phyloP scores from a whole-genome alignment of 2,113 vertebrate genomes.

The Genyomyrus donnyi region DNA sequence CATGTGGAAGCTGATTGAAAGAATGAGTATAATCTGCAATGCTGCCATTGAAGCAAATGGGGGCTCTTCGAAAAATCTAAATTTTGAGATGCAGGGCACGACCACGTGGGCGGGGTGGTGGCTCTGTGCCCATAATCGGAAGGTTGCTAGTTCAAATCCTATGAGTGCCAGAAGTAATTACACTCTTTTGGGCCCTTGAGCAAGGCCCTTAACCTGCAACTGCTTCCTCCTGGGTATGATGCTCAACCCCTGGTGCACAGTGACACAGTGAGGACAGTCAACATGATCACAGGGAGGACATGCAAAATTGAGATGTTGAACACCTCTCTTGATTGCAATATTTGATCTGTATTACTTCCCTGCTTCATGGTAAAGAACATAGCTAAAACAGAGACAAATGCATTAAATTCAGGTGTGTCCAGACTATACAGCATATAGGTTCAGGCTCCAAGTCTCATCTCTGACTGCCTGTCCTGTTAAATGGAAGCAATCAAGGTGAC shows the following conservation, averaged over 20 bases:
- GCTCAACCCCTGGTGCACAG: too few species aligned
- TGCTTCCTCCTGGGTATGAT: too few species aligned
- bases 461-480: not conserved
- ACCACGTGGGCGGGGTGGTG: too few species aligned
- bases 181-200: too few species aligned
- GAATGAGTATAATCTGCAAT: not conserved
- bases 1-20: not conserved
- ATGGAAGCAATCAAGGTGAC: conserved; percentile 45
- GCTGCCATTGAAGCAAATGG: not conserved
- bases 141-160: too few species aligned
- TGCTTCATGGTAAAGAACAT: not conserved
- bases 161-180: too few species aligned
- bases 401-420: not conserved
- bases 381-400: not conserved
- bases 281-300: too few species aligned
- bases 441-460: not conserved
- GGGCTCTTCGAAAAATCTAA: not conserved
- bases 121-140: too few species aligned
- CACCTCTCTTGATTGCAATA: not conserved
- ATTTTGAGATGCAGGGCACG: not conserved
- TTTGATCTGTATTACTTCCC: not conserved
- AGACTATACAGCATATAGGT: not conserved
- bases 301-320: not conserved
- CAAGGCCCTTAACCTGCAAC: too few species aligned
- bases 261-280: too few species aligned